Percentiles rank a stretch among this genome's conserved stretches.
Evolutionary conservation across 2,797 vertebrate species (phyloP).

Genomic region (Spatula clypeata): DNA sequence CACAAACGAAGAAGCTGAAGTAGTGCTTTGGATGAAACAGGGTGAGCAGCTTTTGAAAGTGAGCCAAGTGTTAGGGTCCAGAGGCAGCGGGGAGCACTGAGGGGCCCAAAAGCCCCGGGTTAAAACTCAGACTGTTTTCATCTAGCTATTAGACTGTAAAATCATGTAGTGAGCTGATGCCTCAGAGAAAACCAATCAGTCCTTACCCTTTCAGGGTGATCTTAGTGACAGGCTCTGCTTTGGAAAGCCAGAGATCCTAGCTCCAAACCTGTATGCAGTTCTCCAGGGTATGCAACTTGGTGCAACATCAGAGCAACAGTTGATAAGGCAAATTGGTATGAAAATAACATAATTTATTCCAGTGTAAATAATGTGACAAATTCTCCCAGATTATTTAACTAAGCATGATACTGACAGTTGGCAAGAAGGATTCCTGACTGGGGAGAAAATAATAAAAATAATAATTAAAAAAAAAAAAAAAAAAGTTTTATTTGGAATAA

Average conservation of each 20-base stretch:
- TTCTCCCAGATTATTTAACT: slow-evolving; percentile 29
- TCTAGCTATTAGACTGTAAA: not conserved
- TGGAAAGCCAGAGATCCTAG: not conserved
- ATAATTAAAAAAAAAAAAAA: not conserved
- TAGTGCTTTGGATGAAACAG: not conserved
- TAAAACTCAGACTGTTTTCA: not conserved
- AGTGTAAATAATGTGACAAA: slow-evolving; percentile 31
- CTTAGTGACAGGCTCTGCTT: not conserved
- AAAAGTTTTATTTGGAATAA: not conserved
- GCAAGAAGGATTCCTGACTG: not conserved
- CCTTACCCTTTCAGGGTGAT: not conserved
- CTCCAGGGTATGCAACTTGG: not conserved
- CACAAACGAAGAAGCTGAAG: not conserved
- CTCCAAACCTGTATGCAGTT: not conserved
- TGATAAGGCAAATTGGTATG: not conserved
- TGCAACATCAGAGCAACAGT: not conserved
- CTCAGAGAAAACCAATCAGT: not conserved
- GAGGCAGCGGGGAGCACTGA: not conserved
- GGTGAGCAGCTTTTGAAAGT: not conserved
- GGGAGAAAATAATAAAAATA: not conserved
- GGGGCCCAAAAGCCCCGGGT: not conserved
- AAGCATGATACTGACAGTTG: not conserved
- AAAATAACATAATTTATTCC: slow-evolving; percentile 16
- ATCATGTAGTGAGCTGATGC: not conserved
- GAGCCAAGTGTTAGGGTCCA: not conserved